Evolutionary conservation across 35 echinoderm and acorn worm species (phyloP).

Genomic region (Acanthaster planci): DNA sequence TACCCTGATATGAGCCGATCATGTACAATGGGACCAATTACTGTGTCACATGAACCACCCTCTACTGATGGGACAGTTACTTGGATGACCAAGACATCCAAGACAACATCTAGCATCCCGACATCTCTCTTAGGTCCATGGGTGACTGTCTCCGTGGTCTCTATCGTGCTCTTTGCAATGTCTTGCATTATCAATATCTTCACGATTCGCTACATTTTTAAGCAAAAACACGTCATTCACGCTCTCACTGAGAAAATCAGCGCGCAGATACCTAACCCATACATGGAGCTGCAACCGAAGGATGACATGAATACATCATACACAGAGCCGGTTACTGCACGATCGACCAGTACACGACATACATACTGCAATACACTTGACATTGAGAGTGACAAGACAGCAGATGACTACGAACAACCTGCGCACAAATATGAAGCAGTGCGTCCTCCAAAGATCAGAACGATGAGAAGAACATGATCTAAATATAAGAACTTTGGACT

Average conservation of each 20-base stretch:
- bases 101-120: no score
- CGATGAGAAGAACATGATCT: no score
- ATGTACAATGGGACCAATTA: conserved; percentile 3
- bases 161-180: background rate
- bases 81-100: background rate
- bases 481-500: no score
- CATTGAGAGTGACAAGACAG: background rate
- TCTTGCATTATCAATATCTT: background rate
- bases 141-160: background rate
- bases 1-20: background rate
- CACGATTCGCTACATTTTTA: background rate
- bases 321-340: background rate
- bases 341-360: background rate
- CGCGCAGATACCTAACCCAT: background rate
- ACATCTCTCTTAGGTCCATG: background rate
- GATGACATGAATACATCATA: background rate
- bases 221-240: background rate
- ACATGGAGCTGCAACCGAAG: conserved; percentile 13
- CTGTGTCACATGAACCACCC: background rate
- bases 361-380: conserved; percentile 8
- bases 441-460: no score
- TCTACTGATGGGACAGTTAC: no score
- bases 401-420: background rate
- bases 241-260: background rate
- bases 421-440: background rate